Conservation (phyloP, 2,113 vertebrate genomes). For the Buteo buteo region DNA sequence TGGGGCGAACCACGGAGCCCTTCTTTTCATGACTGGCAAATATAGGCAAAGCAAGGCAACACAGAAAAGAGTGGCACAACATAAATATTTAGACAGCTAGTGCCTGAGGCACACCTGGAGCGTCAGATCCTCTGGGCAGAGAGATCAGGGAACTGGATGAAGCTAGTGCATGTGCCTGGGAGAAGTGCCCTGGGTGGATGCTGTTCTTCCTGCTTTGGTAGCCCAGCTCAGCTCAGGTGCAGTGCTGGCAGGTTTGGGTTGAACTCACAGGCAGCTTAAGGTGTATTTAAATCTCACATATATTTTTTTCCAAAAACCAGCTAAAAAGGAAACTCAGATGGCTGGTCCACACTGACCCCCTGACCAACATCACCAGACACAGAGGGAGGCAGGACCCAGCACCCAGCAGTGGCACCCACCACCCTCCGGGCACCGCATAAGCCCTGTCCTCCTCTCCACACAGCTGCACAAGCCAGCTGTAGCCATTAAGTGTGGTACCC, state of each 20-base stretch:
- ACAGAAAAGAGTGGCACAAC: not conserved
- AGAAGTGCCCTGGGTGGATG: not conserved
- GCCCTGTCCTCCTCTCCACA: not conserved
- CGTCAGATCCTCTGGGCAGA: not conserved
- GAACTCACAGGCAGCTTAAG: not conserved
- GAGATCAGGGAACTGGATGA: not conserved
- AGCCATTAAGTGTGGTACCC: not conserved
- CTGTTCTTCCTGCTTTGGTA: not conserved
- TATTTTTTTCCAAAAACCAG: not conserved
- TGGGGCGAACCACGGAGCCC: not conserved
- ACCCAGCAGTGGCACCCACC: not conserved
- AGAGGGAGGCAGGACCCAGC: not conserved
- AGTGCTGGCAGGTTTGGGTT: not conserved
- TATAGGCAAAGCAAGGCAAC: not conserved
- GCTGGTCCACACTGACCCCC: not conserved
- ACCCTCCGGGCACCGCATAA: too few relatives aligned
- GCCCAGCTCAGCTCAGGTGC: not conserved
- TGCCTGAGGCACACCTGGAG: not conserved
- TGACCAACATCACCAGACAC: not conserved
- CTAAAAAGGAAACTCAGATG: not conserved
- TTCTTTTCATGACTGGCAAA: not conserved
- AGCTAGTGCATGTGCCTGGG: not conserved
- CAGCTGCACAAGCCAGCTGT: not conserved
- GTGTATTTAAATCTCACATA: not conserved
- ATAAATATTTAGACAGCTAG: not conserved